phyloP scores from a whole-genome alignment of 2,113 vertebrate species.

The Pedionomus torquatus region DNA sequence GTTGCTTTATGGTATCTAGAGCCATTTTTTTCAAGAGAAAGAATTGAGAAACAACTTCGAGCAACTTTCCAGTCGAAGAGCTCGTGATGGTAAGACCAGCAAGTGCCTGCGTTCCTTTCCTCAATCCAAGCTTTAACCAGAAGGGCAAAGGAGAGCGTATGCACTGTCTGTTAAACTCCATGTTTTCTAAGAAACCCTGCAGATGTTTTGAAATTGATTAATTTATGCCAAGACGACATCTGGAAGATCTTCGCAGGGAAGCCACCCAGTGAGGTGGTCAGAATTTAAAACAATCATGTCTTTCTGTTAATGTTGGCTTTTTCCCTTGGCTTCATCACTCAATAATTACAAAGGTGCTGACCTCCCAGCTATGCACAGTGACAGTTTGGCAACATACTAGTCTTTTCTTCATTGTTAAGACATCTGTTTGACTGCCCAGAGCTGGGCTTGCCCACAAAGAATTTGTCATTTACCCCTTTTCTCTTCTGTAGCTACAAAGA shows the following conservation, averaged over 20 bases:
- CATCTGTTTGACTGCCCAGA: not conserved
- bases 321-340: not conserved
- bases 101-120: not conserved
- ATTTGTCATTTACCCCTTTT: not conserved
- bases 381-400: not conserved
- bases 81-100: not conserved
- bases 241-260: constrained; percentile 63
- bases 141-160: not conserved
- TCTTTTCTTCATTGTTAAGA: not conserved
- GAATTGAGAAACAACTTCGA: not conserved
- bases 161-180: not conserved
- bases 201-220: constrained; percentile 46
- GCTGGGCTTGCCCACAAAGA: not conserved
- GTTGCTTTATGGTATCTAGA: not conserved
- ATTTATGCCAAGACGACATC: constrained; percentile 60
- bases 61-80: not conserved
- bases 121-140: not conserved
- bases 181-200: constrained; percentile 20
- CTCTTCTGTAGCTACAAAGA: not conserved
- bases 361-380: not conserved
- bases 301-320: constrained; percentile 40
- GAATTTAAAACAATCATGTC: constrained; percentile 37
- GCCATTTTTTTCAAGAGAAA: not conserved
- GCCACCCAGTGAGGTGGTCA: constrained; percentile 64
- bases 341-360: constrained; percentile 19